These are phyloP conservation scores for Myotis lucifugus DNA, from an alignment of 2,113 vertebrate genomes.

Conservation along the genomic window DNA sequence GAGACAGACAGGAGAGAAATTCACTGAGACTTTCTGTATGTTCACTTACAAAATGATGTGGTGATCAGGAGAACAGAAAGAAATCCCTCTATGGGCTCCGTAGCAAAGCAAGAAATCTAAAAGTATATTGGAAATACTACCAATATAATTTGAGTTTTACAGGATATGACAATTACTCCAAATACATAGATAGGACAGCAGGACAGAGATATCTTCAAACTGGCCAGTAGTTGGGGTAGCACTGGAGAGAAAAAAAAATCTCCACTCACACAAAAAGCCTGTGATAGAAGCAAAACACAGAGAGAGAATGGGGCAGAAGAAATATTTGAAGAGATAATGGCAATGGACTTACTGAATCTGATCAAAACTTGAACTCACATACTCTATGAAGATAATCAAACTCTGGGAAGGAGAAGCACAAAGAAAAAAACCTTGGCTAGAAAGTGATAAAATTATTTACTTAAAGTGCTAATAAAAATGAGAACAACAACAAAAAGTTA, in stretches of 20 bases:
- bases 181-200: not conserved
- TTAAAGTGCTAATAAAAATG: not conserved
- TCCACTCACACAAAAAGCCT: not conserved
- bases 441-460: not conserved
- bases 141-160: not conserved
- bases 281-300: not conserved
- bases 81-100: not conserved
- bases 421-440: not conserved
- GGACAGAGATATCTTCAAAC: not conserved
- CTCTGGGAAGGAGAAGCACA: not conserved
- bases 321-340: not conserved
- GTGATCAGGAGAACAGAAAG: not conserved
- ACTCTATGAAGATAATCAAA: not conserved
- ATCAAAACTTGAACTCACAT: not conserved
- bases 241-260: not conserved
- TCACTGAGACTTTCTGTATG: not conserved
- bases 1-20: not conserved
- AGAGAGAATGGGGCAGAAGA: not conserved
- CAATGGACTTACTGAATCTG: not conserved
- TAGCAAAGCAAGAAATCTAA: not conserved
- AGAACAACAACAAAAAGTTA: not conserved
- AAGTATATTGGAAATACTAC: not conserved
- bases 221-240: not conserved
- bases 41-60: not conserved
- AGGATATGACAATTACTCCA: not conserved